Evolutionary conservation across 2,888 invertebrate species (phyloP), one percentile per base, ranked within the genome.

Genomic region (Drosophila peninsularis): DNA sequence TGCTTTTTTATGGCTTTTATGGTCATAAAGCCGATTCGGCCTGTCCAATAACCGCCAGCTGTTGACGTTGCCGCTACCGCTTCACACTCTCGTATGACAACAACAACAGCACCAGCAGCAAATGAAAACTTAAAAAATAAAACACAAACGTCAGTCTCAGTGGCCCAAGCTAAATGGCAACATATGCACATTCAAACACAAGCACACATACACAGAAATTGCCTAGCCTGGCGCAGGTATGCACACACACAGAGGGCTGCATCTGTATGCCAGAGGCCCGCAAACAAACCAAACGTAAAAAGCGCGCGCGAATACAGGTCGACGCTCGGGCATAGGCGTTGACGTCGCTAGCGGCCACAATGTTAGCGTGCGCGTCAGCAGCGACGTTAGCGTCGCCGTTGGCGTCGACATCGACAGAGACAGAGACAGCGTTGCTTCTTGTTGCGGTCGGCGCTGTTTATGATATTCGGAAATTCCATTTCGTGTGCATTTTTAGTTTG

Each of bases 291-390:
- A 80, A 83, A 88, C 71, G 71, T 86, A 85, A 83, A 83, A 83
- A 88, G 86, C 88, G 88, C 83, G 82, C 88, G 88, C 86, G 86
- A 88, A 83, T 83, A 88, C 88, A 88, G 86, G 83, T 83, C 83
- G 83, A 88, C 88, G 83, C 83, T 88, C 83, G 80, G 66, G 66
- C 74, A 71, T 52, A 79, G 72, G 58, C 80, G 63, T 66, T 65
- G 52, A 56, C 82, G 70, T 62, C 21, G 32, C 24, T 41, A 34
- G 10, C 44, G 42, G 39, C 53, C 44, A 44, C 44, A 45, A 36
- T 44, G 50, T 36, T 42, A 17, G 44, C 42, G 62, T n/a, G 10
- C 30, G 30, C 39, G 39, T 30, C 44, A 17, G 41, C 56, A 24
- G 24, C 45, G 34, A 39, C 73, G 61, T 39, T 17, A 24, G 32